Conservation (phyloP, 2,113 vertebrate species). For the Nestor notabilis region DNA sequence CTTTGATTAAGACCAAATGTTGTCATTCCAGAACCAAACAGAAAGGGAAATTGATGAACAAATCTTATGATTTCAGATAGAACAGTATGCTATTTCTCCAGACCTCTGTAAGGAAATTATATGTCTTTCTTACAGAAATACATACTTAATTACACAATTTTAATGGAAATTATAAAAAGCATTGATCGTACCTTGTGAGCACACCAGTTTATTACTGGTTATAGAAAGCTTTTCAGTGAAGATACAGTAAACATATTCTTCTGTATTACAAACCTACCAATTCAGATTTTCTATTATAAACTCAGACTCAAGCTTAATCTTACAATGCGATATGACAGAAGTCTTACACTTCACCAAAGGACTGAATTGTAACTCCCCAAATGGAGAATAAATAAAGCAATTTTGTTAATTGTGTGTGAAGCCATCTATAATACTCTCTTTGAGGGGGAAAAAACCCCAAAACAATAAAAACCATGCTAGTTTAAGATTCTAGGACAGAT, state of each 20-base stretch:
- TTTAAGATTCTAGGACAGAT: not conserved
- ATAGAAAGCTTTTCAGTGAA: not conserved
- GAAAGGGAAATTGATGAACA: not conserved
- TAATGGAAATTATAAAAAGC: not conserved
- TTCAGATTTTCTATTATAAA: not conserved
- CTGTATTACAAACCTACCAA: not conserved
- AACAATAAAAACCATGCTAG: not conserved
- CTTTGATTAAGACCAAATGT: not conserved
- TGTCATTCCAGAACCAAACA: not conserved
- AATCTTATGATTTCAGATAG: not conserved
- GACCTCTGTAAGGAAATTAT: not conserved
- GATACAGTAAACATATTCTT: not conserved
- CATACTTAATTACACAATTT: not conserved
- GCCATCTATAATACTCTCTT: not conserved
- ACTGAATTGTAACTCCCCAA: not conserved
- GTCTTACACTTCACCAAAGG: not conserved
- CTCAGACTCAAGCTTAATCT: not conserved
- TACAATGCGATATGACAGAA: too few relatives aligned
- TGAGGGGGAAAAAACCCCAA: not conserved
- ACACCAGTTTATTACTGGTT: not conserved
- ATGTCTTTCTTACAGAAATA: not conserved
- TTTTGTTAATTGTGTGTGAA: not conserved
- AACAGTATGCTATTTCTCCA: not conserved
- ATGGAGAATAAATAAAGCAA: not conserved
- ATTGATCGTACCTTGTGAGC: not conserved